phyloP scores from a whole-genome alignment of 2,888 invertebrate genomes.

The Troilus luridus region DNA sequence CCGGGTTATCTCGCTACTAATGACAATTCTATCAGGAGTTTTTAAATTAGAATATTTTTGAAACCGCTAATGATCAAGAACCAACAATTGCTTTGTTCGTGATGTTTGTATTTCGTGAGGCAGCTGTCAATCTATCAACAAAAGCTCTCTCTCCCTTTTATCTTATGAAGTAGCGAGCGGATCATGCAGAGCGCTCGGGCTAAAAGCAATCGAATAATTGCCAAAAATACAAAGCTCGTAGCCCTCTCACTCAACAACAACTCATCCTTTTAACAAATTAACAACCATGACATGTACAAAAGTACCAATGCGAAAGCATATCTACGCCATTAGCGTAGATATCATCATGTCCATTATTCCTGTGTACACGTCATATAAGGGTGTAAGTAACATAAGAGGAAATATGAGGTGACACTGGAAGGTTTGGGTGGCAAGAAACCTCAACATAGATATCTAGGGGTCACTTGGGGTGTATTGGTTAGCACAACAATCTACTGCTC shows the following conservation, averaged over 20 bases:
- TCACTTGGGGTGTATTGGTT: too few relatives aligned
- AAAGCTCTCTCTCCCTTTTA: neutral
- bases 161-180: neutral
- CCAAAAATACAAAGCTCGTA: neutral
- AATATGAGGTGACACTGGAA: neutral
- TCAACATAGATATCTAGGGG: too few relatives aligned
- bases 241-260: neutral
- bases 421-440: too few relatives aligned
- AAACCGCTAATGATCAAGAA: neutral
- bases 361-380: neutral
- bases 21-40: too few relatives aligned
- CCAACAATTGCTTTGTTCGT: too few relatives aligned
- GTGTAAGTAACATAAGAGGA: neutral
- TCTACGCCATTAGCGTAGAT: neutral
- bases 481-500: too few relatives aligned
- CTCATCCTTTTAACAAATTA: conserved; percentile 6
- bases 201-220: conserved; percentile 4
- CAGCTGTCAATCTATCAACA: neutral
- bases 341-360: neutral
- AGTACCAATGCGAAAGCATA: neutral
- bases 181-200: neutral
- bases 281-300: neutral
- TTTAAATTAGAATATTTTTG: too few relatives aligned
- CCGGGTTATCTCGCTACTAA: too few relatives aligned
- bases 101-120: neutral